Conservation (phyloP, 2,888 invertebrate genomes). For the Danaus chrysippus region DNA sequence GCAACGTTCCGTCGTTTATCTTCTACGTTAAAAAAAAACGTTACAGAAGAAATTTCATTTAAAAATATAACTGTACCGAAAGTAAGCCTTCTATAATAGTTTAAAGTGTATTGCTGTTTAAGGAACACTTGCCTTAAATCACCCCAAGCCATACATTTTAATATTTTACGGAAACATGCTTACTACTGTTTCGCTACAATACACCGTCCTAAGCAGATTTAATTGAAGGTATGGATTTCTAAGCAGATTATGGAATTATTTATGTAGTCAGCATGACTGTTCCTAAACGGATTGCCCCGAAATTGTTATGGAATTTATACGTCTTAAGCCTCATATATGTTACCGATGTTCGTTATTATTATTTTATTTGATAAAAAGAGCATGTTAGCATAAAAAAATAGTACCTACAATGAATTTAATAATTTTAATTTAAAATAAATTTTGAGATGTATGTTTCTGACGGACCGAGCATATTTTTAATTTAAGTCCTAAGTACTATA, state of each 20-base stretch:
- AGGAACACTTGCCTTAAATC: constrained; percentile 11
- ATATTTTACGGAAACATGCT: constrained; percentile 42
- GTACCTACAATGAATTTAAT: too few relatives aligned
- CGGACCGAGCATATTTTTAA: too few relatives aligned
- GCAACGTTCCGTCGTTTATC: too few relatives aligned
- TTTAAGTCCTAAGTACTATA: too few relatives aligned
- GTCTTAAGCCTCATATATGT: not conserved
- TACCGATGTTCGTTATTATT: not conserved
- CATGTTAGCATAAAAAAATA: too few relatives aligned
- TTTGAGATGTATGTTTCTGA: too few relatives aligned
- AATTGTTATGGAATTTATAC: constrained; percentile 1
- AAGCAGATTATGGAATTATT: constrained; percentile 41
- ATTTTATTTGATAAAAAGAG: too few relatives aligned
- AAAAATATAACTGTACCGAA: not conserved
- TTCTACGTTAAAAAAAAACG: too few relatives aligned
- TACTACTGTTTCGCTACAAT: constrained; percentile 30
- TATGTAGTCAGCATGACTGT: constrained; percentile 29
- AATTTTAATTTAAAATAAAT: too few relatives aligned
- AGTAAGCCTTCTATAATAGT: not conserved
- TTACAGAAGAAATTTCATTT: too few relatives aligned
- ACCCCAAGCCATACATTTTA: constrained; percentile 33
- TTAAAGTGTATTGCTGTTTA: constrained; percentile 13
- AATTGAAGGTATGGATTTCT: constrained; percentile 48
- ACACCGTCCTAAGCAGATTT: constrained; percentile 34
- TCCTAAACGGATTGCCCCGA: constrained; percentile 16